Conservation (phyloP, 2,888 invertebrate species). For the Smittia aterrima region DNA sequence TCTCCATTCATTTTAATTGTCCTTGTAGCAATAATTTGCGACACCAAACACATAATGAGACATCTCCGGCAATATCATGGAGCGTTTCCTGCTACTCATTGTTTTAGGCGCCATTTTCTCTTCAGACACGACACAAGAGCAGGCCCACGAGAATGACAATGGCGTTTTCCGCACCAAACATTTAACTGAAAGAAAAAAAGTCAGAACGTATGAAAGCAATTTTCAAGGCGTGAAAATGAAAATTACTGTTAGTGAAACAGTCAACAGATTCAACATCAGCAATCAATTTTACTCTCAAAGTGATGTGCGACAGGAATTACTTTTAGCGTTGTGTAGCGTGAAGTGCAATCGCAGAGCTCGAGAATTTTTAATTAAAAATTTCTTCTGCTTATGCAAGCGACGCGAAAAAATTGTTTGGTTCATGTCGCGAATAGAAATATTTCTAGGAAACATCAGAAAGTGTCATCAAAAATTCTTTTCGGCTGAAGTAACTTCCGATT, state of each 20-base stretch:
- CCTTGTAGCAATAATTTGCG: conserved; percentile 40
- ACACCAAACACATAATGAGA: conserved; percentile 36
- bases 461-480: no score
- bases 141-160: conserved; percentile 5
- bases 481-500: no score
- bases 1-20: conserved; percentile 41
- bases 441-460: no score
- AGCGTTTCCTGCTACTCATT: neutral
- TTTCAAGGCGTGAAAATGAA: conserved; percentile 39
- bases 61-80: conserved; percentile 25
- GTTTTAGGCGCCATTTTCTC: neutral
- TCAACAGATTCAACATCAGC: neutral
- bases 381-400: neutral
- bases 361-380: conserved; percentile 41
- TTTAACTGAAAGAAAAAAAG: neutral
- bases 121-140: neutral
- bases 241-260: neutral
- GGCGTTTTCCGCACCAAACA: neutral
- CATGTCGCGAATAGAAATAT: no score
- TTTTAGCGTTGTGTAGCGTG: neutral
- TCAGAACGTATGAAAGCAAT: neutral
- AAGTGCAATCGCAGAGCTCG: conserved; percentile 2
- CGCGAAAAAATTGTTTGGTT: neutral
- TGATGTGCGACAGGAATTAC: conserved; percentile 27
- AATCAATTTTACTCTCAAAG: conserved; percentile 31